These are phyloP conservation scores for Blastobasis lacticolella DNA, from an alignment of 2,888 invertebrate species.

Conservation along the genomic window DNA sequence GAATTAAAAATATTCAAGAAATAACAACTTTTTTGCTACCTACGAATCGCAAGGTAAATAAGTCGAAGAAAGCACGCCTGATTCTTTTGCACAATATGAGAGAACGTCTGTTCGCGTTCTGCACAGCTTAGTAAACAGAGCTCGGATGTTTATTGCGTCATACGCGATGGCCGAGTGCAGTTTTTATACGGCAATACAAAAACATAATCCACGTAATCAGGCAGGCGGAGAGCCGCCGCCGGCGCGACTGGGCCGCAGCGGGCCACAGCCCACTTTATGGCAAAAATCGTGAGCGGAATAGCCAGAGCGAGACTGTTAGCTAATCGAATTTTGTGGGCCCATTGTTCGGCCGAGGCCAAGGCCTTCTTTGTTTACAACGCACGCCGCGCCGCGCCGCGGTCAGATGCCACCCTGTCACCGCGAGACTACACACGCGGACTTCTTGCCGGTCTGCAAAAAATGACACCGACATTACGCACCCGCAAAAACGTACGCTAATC, in stretches of 20 bases:
- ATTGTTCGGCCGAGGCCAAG: constrained; percentile 66
- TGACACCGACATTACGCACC: background rate
- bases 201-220: background rate
- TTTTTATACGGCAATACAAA: background rate
- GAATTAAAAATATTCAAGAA: too few relatives aligned
- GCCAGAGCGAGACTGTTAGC: constrained; percentile 42
- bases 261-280: constrained; percentile 19
- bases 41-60: too few relatives aligned
- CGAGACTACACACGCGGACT: constrained; percentile 21
- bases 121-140: too few relatives aligned
- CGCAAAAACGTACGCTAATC: constrained; percentile 10
- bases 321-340: constrained; percentile 65
- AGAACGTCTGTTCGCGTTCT: too few relatives aligned
- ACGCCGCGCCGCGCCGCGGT: constrained; percentile 27
- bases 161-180: background rate
- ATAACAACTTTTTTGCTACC: too few relatives aligned
- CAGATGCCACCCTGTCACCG: constrained; percentile 36
- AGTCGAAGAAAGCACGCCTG: too few relatives aligned
- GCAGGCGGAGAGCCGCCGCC: background rate
- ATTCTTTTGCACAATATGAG: too few relatives aligned
- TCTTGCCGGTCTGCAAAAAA: constrained; percentile 5
- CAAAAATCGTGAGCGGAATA: constrained; percentile 61
- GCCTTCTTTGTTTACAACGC: constrained; percentile 63
- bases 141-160: too few relatives aligned
- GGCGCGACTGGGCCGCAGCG: background rate